Base-by-base conservation (phyloP, 1,140 invertebrate species). In the Drosophila melanica region DNA sequence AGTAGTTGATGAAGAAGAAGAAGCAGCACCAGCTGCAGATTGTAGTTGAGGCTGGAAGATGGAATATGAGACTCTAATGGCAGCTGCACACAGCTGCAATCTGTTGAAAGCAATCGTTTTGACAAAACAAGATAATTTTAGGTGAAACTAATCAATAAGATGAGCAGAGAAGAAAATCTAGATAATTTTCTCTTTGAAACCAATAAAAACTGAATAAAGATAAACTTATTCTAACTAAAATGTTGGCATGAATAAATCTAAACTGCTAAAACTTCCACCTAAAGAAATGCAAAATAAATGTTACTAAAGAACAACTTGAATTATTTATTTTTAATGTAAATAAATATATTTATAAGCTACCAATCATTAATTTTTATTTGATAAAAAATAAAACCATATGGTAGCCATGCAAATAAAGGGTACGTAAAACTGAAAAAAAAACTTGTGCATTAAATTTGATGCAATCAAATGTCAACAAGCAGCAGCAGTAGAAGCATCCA, bases 51-150 rank as follows among this genome's bases (percentile, higher is more conserved):
- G 35, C 42, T 51, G 39, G 45, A 30, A 30, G 11, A 54, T n/a
- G 27, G 39, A 23, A 64, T 54, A 53, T 42, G 23, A 37, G 9
- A 41, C 30, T 20, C 20, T 30, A 51, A 44, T 44, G 47, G 37
- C 39, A 62, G 35, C 39, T 69, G 30, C 57, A 62, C 69, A 53
- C 69, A 72, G 63, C 69, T 67, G 63, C 63, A 67, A 53, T 67
- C 47, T 68, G 48, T 47, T 45, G 14, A 72, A 66, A 45, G 57
- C 69, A 72, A 72, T 72, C 63, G 18, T 18, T 53, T 64, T 11
- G 14, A 45, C 51, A 48, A 55, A 63, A 55, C 27, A 45, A 33
- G n/a, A 64, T 48, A 39, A 70, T 33, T 39, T 47, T 47, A 3
- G 33, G 20, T 51, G 18, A 12, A 9, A 12, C 11, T 33, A 54